A percentile compares a stretch with the other conserved stretches of the same genome.
These are phyloP conservation scores for Lasioglossum malachurum DNA, from an alignment of 2,888 invertebrate species.

Conservation along the genomic window DNA sequence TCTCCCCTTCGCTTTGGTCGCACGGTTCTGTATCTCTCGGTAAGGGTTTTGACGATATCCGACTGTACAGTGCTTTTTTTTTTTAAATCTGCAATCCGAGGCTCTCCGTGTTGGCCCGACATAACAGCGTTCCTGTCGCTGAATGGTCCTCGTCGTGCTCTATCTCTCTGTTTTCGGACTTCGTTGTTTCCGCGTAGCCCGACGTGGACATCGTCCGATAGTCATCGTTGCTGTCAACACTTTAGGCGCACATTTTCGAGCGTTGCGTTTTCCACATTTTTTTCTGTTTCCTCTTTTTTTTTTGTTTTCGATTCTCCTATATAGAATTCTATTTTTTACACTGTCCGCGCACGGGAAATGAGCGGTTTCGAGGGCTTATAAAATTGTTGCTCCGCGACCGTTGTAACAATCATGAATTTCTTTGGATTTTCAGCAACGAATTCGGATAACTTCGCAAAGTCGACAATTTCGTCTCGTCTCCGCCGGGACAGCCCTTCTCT, in stretches of 20 bases:
- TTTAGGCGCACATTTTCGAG: slow-evolving; percentile 61
- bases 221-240: slow-evolving; percentile 65
- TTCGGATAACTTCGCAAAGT: not conserved
- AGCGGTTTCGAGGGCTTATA: not conserved
- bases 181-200: slow-evolving; percentile 53
- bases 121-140: slow-evolving; percentile 56
- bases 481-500: not conserved
- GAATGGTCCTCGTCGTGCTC: slow-evolving; percentile 65
- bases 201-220: slow-evolving; percentile 55
- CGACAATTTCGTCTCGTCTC: not conserved
- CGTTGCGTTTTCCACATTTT: slow-evolving; percentile 18
- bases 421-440: not conserved
- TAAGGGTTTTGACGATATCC: slow-evolving; percentile 42
- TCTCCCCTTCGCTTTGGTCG: not conserved
- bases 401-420: not conserved
- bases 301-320: not conserved
- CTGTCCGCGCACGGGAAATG: not conserved
- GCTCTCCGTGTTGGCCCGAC: slow-evolving; percentile 43
- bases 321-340: not conserved
- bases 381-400: not conserved
- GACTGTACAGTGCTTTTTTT: slow-evolving; percentile 14
- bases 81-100: slow-evolving; percentile 49
- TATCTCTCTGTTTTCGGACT: slow-evolving; percentile 66
- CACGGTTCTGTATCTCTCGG: not conserved
- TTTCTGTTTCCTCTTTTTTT: not conserved